phyloP scores from a whole-genome alignment of 2,113 vertebrate genomes.

The Pachypanchax playfairii region DNA sequence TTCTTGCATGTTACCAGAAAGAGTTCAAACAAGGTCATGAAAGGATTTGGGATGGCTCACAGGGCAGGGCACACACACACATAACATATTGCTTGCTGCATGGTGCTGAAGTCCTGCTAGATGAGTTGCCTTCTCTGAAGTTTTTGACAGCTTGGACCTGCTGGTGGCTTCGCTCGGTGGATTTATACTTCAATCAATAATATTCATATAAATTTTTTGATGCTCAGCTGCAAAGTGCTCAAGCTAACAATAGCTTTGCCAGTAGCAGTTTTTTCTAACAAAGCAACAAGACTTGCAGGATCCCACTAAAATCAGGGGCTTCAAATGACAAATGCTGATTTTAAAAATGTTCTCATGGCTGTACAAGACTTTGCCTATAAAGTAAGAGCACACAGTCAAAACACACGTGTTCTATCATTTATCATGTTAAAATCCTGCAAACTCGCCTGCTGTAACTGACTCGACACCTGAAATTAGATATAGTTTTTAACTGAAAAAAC shows the following conservation, averaged over 20 bases:
- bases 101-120: conserved; percentile 15
- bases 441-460: too few species aligned
- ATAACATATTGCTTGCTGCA: conserved; percentile 1
- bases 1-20: background rate
- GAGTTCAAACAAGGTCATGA: conserved; percentile 39
- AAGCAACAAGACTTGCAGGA: background rate
- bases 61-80: background rate
- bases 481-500: too few species aligned
- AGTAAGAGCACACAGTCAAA: too few species aligned
- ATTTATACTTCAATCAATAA: background rate
- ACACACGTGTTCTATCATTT: too few species aligned
- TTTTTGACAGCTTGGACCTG: conserved; percentile 19
- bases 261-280: background rate
- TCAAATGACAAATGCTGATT: background rate
- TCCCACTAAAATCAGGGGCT: accelerated
- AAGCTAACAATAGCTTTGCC: background rate
- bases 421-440: too few species aligned
- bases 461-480: too few species aligned
- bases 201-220: background rate
- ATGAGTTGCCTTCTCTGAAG: background rate
- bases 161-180: background rate
- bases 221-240: too few species aligned
- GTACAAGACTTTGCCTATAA: too few species aligned
- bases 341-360: background rate
- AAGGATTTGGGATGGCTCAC: conserved; percentile 21